These are phyloP conservation scores for Maniola hyperantus DNA, from an alignment of 2,888 invertebrate species.

Conservation along the genomic window DNA sequence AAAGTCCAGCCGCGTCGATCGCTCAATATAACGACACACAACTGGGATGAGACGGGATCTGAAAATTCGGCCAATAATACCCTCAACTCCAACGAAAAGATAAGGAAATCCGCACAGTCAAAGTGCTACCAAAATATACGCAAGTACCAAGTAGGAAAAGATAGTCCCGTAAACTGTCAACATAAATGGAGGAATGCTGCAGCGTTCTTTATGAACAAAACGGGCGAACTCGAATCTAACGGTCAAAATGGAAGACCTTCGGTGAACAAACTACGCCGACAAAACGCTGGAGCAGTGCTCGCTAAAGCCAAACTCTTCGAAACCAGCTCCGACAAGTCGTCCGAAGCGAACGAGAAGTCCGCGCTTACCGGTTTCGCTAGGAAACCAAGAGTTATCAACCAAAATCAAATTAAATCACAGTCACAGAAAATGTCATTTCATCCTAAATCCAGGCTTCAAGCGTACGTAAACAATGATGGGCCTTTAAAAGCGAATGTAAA, in stretches of 20 bases:
- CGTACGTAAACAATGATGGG: conserved; percentile 25
- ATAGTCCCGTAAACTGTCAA: conserved; percentile 55
- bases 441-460: conserved; percentile 53
- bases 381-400: conserved; percentile 61
- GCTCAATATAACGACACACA: conserved; percentile 59
- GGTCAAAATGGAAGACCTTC: conserved; percentile 86
- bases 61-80: conserved; percentile 61
- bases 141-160: conserved; percentile 49
- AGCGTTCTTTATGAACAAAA: conserved; percentile 79
- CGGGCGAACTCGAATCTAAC: conserved; percentile 68
- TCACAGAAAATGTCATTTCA: conserved; percentile 55
- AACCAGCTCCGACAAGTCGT: conserved; percentile 76
- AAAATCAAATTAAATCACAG: conserved; percentile 54
- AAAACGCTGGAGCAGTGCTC: conserved; percentile 91
- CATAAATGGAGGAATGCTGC: conserved; percentile 82
- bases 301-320: conserved; percentile 91
- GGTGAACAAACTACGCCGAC: conserved; percentile 86
- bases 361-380: conserved; percentile 68
- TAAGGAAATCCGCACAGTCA: conserved; percentile 47
- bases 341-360: conserved; percentile 63
- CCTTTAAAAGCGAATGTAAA: conserved; percentile 18
- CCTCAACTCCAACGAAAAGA: conserved; percentile 47
- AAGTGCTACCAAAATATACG: conserved; percentile 58
- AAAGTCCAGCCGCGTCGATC: conserved; percentile 66
- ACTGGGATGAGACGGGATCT: conserved; percentile 59